Conservation (phyloP, 92 coral and sea anemone genomes). For the Meandrina meandrites region DNA sequence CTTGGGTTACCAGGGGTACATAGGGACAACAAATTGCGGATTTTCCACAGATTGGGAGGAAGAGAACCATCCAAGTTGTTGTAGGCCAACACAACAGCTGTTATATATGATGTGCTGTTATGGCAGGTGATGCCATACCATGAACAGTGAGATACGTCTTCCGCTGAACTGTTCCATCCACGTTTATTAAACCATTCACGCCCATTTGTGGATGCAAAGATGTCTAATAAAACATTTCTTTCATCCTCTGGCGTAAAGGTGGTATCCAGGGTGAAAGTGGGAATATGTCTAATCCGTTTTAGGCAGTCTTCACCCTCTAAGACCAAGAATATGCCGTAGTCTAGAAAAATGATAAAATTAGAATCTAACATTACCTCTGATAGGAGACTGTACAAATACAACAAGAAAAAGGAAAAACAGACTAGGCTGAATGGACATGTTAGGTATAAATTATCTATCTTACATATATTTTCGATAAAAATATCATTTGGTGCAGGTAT, state of each 20-base stretch:
- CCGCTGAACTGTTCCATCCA: conserved; percentile 43
- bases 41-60: conserved; percentile 59
- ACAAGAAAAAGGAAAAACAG: no score
- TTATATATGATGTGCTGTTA: conserved; percentile 45
- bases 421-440: no score
- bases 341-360: neutral
- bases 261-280: conserved; percentile 31
- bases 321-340: neutral
- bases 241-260: conserved; percentile 57
- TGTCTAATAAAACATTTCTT: conserved; percentile 50
- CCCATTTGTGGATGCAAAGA: conserved; percentile 56
- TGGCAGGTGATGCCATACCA: conserved; percentile 63
- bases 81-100: conserved; percentile 37
- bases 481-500: no score
- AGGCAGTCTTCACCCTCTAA: conserved; percentile 35
- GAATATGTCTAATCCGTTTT: neutral
- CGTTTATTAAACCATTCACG: conserved; percentile 31
- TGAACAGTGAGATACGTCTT: conserved; percentile 46
- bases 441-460: no score
- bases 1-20: conserved; percentile 43
- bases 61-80: conserved; percentile 58
- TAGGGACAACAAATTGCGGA: conserved; percentile 56
- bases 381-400: no score
- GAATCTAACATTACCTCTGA: no score
- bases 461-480: no score